These are phyloP conservation scores for Hippocampus zosterae DNA, from an alignment of 2,113 vertebrate species.

Conservation along the genomic window DNA sequence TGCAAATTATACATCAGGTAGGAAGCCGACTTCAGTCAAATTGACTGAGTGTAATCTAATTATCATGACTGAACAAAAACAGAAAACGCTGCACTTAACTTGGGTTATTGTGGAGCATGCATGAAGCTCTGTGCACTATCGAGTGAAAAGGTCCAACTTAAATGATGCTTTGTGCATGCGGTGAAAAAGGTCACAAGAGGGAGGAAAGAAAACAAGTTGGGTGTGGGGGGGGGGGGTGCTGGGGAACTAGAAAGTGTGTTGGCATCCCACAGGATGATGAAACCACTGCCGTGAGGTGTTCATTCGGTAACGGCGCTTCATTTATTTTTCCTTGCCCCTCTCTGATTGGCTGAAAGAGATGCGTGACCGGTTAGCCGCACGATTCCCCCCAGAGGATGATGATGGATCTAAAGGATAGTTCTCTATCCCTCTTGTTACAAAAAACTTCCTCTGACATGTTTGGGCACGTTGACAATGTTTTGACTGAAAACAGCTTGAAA, in stretches of 20 bases:
- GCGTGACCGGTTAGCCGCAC: slow-evolving; percentile 48
- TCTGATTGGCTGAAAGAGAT: slow-evolving; percentile 65
- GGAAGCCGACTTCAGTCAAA: no score
- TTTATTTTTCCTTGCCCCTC: slow-evolving; percentile 58
- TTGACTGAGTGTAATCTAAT: no score
- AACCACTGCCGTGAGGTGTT: slow-evolving; percentile 39
- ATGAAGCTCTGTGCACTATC: neutral
- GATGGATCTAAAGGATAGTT: slow-evolving; percentile 75
- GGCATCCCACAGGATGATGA: slow-evolving; percentile 42
- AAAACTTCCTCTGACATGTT: slow-evolving; percentile 76
- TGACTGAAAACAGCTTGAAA: slow-evolving; percentile 76
- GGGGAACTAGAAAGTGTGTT: slow-evolving; percentile 30
- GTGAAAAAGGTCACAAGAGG: slow-evolving; percentile 25
- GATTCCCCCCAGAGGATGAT: slow-evolving; percentile 56
- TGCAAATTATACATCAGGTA: no score
- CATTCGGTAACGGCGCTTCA: slow-evolving; percentile 42
- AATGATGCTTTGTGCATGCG: slow-evolving; percentile 3
- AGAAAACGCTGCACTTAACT: neutral
- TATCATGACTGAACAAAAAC: neutral
- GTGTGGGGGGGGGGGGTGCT: neutral
- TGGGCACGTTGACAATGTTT: slow-evolving; percentile 73
- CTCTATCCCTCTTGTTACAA: slow-evolving; percentile 70
- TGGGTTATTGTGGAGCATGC: neutral
- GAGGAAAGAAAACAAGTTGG: slow-evolving; percentile 22
- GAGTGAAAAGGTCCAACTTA: neutral